Conservation (phyloP, 1,140 invertebrate species). For the Musca vetustissima region DNA sequence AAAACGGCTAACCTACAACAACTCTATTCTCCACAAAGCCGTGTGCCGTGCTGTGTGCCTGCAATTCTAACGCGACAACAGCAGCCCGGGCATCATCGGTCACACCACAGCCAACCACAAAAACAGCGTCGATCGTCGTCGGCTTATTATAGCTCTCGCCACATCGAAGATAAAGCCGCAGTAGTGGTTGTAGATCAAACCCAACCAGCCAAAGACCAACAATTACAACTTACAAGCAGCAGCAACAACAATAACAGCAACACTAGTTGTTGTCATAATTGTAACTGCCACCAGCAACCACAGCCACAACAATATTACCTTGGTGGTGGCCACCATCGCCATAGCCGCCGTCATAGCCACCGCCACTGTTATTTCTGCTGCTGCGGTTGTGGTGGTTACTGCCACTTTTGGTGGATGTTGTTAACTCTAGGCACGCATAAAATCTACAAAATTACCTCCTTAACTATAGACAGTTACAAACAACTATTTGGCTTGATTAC, state of each 20-base stretch:
- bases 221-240: conserved; percentile 11
- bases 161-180: no score
- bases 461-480: conserved; percentile 18
- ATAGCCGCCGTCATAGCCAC: no score
- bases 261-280: not conserved
- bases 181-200: not conserved
- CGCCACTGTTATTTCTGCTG: not conserved
- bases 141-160: no score
- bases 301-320: no score
- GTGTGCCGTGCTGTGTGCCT: not conserved
- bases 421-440: conserved; percentile 12
- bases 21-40: not conserved
- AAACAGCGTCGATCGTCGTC: not conserved
- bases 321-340: not conserved
- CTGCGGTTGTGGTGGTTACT: not conserved
- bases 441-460: conserved; percentile 16
- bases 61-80: not conserved
- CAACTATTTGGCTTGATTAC: conserved; percentile 19
- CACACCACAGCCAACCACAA: not conserved
- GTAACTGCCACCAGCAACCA: not conserved
- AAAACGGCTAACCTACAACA: conserved; percentile 18
- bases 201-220: no score
- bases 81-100: not conserved
- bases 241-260: no score
- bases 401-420: conserved; percentile 6